A percentile compares a stretch with the other conserved stretches of the same genome.
Conservation (phyloP, 1,140 invertebrate species). For the Sinonovacula constricta region DNA sequence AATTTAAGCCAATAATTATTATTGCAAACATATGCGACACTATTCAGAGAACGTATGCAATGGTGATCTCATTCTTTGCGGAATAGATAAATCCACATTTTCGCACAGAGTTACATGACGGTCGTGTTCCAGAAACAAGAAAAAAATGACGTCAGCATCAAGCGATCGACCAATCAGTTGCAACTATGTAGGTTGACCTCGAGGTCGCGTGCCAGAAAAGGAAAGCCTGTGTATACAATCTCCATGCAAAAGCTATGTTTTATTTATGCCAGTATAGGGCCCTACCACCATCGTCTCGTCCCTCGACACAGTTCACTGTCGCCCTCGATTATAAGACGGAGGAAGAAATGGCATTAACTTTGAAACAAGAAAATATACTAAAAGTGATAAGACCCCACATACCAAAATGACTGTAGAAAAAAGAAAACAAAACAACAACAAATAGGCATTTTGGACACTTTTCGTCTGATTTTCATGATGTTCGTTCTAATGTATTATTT, state of each 20-base stretch:
- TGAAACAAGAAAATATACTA: not conserved
- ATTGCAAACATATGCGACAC: not conserved
- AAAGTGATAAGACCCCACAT: not conserved
- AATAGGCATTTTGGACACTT: slow-evolving; percentile 10
- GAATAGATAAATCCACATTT: not conserved
- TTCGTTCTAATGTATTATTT: too few relatives aligned
- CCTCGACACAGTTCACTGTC: slow-evolving; percentile 31
- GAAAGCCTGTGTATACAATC: slow-evolving; percentile 28
- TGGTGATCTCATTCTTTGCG: not conserved
- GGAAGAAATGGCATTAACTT: slow-evolving; percentile 8
- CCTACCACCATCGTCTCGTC: slow-evolving; percentile 21
- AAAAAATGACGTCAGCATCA: not conserved
- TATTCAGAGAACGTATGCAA: not conserved
- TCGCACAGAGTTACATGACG: not conserved
- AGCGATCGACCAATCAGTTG: slow-evolving; percentile 18
- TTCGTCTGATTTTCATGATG: too few relatives aligned
- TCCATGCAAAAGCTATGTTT: slow-evolving; percentile 42
- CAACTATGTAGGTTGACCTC: slow-evolving; percentile 13
- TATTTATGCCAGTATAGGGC: slow-evolving; percentile 18
- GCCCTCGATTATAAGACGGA: not conserved
- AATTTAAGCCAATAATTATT: not conserved
- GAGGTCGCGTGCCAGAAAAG: slow-evolving; percentile 31
- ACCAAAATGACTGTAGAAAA: not conserved
- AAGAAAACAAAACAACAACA: not conserved
- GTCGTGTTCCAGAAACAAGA: slow-evolving; percentile 4